Evolutionary conservation across 1,140 invertebrate genomes (phyloP).

Genomic region (Magallana ariakensis): DNA sequence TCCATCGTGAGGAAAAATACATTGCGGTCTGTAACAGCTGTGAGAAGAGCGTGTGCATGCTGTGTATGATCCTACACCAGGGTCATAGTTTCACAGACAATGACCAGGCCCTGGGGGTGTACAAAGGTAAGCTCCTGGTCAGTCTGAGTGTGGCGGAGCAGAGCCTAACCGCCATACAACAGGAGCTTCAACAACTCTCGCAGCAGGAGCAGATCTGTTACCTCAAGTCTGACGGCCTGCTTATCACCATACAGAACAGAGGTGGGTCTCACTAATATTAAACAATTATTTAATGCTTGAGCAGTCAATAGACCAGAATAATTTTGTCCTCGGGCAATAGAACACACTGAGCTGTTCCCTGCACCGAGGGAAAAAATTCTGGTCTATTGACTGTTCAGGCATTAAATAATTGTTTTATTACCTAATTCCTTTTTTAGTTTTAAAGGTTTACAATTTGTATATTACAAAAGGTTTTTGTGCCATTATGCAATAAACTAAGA

Average conservation of each 20-base stretch:
- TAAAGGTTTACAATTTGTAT: too few species aligned
- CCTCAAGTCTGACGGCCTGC: neutral
- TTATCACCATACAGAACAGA: neutral
- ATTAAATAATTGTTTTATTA: too few species aligned
- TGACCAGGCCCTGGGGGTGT: neutral
- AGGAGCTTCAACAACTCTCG: neutral
- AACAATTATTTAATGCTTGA: too few species aligned
- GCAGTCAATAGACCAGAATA: too few species aligned
- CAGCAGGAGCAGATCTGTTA: constrained; percentile 25
- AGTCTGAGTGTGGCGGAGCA: neutral
- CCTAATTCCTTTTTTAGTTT: too few species aligned
- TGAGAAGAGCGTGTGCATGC: neutral
- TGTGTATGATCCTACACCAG: neutral
- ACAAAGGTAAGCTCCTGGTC: neutral
- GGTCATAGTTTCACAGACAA: neutral
- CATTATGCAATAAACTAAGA: too few species aligned
- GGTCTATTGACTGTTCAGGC: too few species aligned
- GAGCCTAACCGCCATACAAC: neutral
- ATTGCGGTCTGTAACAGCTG: neutral
- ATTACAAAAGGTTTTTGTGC: too few species aligned
- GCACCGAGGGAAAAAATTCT: too few species aligned
- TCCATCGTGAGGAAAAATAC: neutral
- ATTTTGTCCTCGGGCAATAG: too few species aligned
- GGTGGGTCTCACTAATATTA: neutral
- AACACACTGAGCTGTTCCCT: too few species aligned